Conservation (phyloP, 2,888 invertebrate species). For the Standfussiana lucernea region DNA sequence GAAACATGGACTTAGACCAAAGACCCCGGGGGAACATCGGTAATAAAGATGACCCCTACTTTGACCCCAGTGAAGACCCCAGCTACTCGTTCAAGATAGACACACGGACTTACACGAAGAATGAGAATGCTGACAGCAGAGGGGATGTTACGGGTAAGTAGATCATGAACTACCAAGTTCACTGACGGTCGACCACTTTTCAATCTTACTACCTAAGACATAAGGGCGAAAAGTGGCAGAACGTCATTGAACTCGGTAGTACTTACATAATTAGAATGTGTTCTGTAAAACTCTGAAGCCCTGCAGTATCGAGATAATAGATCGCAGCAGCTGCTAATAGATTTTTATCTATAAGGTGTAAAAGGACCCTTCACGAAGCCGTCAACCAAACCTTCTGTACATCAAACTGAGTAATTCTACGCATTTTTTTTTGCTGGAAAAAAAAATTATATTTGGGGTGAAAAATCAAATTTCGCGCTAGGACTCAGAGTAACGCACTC, state of each 20-base stretch:
- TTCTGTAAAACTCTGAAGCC: background rate
- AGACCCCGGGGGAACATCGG: slow-evolving; percentile 92
- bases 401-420: background rate
- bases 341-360: background rate
- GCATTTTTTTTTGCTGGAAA: no score
- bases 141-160: slow-evolving; percentile 91
- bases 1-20: slow-evolving; percentile 94
- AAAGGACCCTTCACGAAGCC: background rate
- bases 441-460: background rate
- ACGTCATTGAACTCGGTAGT: no score
- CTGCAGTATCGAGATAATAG: background rate
- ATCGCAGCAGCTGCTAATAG: background rate
- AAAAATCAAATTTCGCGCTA: no score
- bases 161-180: no score
- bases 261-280: background rate
- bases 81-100: slow-evolving; percentile 93
- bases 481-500: background rate
- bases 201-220: no score
- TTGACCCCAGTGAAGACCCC: slow-evolving; percentile 94
- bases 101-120: slow-evolving; percentile 92
- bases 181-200: no score
- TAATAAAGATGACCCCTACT: slow-evolving; percentile 93
- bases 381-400: background rate
- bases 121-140: slow-evolving; percentile 92
- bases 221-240: no score